Percentiles rank a stretch among this genome's conserved stretches.
phyloP scores from a whole-genome alignment of 37 sponge, comb jelly and placozoan genomes.

The Amphimedon queenslandica region DNA sequence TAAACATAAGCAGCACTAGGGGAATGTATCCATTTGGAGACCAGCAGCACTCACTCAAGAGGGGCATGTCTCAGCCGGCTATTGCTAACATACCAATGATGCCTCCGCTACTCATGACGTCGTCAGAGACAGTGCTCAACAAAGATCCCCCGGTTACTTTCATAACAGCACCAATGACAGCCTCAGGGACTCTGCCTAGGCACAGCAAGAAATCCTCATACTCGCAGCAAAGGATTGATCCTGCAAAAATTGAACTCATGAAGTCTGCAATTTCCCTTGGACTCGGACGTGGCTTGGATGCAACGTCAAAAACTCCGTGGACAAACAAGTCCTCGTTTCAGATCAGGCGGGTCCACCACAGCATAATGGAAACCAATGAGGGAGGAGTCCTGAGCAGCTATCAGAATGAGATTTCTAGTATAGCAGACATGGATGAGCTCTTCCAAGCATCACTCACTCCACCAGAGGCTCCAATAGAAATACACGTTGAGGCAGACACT shows the following conservation, averaged over 20 bases:
- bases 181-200: background rate
- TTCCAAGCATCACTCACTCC: background rate
- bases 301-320: conserved; percentile 54
- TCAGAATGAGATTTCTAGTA: conserved; percentile 18
- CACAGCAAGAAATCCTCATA: too few relatives aligned
- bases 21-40: too few relatives aligned
- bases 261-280: conserved; percentile 28
- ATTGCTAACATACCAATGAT: too few relatives aligned
- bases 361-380: conserved; percentile 49
- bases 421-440: background rate
- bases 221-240: background rate
- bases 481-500: conserved; percentile 43
- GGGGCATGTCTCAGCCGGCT: too few relatives aligned
- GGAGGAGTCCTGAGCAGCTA: conserved; percentile 44
- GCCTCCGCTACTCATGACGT: too few relatives aligned
- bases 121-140: too few relatives aligned
- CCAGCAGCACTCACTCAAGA: too few relatives aligned
- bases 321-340: conserved; percentile 61
- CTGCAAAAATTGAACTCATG: conserved; percentile 16
- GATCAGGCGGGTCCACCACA: conserved; percentile 18
- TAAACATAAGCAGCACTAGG: too few relatives aligned
- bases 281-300: conserved; percentile 64
- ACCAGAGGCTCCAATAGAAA: conserved; percentile 8
- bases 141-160: too few relatives aligned
- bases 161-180: too few relatives aligned